These are phyloP conservation scores for Maconellicoccus hirsutus DNA, from an alignment of 1,140 invertebrate genomes.

Conservation along the genomic window DNA sequence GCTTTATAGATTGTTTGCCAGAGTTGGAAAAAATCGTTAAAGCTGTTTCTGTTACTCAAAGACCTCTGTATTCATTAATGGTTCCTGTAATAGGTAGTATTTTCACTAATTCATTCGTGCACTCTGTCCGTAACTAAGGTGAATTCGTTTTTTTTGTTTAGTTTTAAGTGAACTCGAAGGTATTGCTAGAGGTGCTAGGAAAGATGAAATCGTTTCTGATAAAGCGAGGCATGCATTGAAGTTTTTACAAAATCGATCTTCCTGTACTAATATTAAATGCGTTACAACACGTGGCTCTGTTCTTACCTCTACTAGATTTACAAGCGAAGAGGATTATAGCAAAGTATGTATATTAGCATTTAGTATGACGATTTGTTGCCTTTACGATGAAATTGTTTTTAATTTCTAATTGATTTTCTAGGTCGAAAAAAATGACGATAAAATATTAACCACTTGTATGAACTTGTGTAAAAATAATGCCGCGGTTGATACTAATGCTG, in stretches of 20 bases:
- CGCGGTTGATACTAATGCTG: not conserved
- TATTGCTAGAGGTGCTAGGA: constrained; percentile 49
- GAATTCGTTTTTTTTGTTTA: constrained; percentile 36
- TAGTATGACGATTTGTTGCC: not conserved
- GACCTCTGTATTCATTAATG: constrained; percentile 65
- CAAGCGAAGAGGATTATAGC: constrained; percentile 61
- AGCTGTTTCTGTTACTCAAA: constrained; percentile 36
- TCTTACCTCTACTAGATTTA: constrained; percentile 67
- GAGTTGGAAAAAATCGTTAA: constrained; percentile 55
- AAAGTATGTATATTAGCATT: no score
- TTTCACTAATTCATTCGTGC: not conserved
- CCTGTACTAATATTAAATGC: constrained; percentile 53
- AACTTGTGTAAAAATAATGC: constrained; percentile 44
- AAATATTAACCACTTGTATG: constrained; percentile 76
- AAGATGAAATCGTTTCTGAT: constrained; percentile 45
- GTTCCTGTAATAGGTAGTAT: constrained; percentile 82
- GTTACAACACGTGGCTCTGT: constrained; percentile 76
- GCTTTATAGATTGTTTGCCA: constrained; percentile 85
- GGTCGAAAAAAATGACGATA: constrained; percentile 78
- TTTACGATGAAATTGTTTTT: constrained; percentile 12
- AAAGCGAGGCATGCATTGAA: constrained; percentile 56
- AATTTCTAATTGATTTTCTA: constrained; percentile 34
- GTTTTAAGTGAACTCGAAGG: constrained; percentile 85
- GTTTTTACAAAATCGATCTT: constrained; percentile 46
- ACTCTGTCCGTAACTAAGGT: no score